Evolutionary conservation across 2,113 vertebrate genomes (phyloP).

Genomic region (Illadopsis cleaveri): DNA sequence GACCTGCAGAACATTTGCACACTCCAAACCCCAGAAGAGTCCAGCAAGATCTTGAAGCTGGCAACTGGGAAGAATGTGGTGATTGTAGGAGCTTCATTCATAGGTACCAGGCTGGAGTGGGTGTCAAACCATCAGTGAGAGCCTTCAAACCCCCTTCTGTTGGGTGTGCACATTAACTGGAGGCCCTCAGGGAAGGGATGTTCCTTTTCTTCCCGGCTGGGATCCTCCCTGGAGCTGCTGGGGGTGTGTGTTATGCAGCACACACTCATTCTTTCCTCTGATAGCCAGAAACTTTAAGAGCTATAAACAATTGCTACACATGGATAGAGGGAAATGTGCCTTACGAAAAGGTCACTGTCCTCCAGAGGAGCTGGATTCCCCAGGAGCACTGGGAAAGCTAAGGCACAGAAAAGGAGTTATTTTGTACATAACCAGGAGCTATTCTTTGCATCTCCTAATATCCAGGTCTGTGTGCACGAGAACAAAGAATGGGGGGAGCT

Average conservation of each 20-base stretch:
- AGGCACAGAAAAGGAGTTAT: not conserved
- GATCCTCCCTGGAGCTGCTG: not conserved
- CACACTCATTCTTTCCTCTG: not conserved
- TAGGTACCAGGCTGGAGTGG: constrained; percentile 71
- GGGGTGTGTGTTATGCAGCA: not conserved
- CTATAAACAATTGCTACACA: not conserved
- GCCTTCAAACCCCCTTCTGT: not conserved
- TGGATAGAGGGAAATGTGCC: not conserved
- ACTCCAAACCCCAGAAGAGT: constrained; percentile 79
- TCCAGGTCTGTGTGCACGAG: not conserved
- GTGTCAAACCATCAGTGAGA: not conserved
- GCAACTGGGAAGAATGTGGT: constrained; percentile 73
- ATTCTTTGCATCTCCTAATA: not conserved
- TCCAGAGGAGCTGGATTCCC: not conserved
- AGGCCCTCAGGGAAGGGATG: not conserved
- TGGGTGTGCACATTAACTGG: rapidly evolving
- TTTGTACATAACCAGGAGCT: not conserved
- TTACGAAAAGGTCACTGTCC: not conserved
- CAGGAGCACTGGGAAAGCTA: not conserved
- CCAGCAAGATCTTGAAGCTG: constrained; percentile 74
- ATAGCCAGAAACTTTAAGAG: not conserved
- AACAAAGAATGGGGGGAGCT: not conserved
- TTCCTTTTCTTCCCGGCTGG: not conserved
- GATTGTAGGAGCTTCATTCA: constrained; percentile 84
- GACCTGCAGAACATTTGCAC: constrained; percentile 77